Base-by-base conservation (phyloP, 1,140 invertebrate genomes). In the Drosophila orosa region DNA sequence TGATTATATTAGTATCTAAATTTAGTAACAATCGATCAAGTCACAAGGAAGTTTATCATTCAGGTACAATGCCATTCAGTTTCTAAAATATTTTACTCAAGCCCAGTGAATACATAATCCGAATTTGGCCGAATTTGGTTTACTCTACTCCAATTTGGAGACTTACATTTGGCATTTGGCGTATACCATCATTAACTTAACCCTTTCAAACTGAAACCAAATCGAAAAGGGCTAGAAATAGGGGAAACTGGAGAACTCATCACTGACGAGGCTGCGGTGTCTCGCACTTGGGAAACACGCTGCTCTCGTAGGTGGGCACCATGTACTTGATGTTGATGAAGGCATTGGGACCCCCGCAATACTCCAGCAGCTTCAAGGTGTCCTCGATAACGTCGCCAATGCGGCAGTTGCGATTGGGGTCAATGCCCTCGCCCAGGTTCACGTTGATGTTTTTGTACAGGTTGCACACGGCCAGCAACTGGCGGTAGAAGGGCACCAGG, bases 281-380 rank as follows among this genome's bases (percentile, higher is more conserved):
- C 19, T 78, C 75, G 55, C 90, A 91, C 29, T 75, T 80, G 1
- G 90, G 90, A 31, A 89, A 90, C 8, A 98, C 94, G 91, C 96
- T 97, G n/a, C 98, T 98, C 92, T 99, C 98, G 82, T 99, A 99
- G 6, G 98, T 99, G 0, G 98, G 98, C 62, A 99, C 95, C 95
- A 99, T 98, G 91, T 98, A 98, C 93, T 99, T 99, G 79, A 99
- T 98, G 92, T 98, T 98, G 78, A 98, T 98, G 90, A 98, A 99
- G 7, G 98, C 97, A 92, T 98, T 97, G 77, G 97, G 95, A 5
- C 98, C 98, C 7, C 98, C 98, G 90, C 96, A 96, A 71, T 94
- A 93, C 92, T 99, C 98, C 59, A 99, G 93, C 22, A 97, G 93
- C 93, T 98, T 97, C 39, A 99, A 93, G 4, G 98, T 98, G 90